These are phyloP conservation scores for Sylvilagus bachmani DNA, from an alignment of 2,113 vertebrate species.

Conservation along the genomic window DNA sequence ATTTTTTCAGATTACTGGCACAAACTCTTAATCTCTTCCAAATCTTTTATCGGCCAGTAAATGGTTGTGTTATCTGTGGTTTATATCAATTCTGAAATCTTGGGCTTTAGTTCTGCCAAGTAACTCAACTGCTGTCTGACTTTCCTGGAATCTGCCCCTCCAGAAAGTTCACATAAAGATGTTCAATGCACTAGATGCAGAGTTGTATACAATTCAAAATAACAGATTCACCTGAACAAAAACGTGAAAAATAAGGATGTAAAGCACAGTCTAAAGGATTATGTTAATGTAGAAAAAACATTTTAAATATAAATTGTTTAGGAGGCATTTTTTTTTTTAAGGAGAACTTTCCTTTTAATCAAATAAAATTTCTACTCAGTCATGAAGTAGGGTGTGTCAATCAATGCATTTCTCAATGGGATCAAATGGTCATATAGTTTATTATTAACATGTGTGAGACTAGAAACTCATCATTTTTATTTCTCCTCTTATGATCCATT, in stretches of 20 bases:
- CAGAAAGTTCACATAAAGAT: background rate
- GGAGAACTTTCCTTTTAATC: constrained; percentile 46
- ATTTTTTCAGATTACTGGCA: background rate
- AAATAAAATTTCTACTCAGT: background rate
- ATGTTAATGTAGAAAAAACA: background rate
- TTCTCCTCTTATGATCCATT: background rate
- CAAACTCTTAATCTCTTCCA: background rate
- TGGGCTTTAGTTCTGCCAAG: background rate
- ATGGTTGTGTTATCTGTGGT: constrained; percentile 5
- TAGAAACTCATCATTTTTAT: background rate
- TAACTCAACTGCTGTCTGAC: background rate
- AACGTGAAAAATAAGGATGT: background rate
- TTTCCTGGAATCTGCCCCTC: background rate
- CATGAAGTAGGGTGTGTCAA: rapidly evolving
- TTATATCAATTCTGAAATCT: constrained; percentile 42
- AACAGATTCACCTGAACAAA: background rate
- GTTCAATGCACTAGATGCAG: background rate
- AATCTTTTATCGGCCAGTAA: constrained; percentile 17
- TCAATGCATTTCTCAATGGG: constrained; percentile 21
- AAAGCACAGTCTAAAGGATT: constrained; percentile 28
- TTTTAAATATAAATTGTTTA: background rate
- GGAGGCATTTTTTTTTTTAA: background rate
- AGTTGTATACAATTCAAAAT: background rate
- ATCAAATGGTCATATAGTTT: background rate
- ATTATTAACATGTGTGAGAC: background rate